These are phyloP conservation scores for Thumatha senex DNA, from an alignment of 2,888 invertebrate species.

Conservation along the genomic window DNA sequence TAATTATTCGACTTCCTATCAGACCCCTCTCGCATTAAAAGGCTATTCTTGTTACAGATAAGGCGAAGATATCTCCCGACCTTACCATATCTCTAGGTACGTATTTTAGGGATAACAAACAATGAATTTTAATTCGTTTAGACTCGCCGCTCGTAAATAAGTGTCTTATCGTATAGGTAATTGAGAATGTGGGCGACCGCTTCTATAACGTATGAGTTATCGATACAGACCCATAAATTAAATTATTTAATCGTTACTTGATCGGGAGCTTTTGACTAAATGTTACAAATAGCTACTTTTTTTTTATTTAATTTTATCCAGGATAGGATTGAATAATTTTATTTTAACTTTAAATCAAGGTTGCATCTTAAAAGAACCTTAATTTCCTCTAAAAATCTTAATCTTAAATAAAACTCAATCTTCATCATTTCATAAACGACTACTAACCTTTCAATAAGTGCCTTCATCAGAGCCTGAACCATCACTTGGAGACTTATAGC, in stretches of 20 bases:
- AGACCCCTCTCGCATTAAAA: conserved; percentile 65
- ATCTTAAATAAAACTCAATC: no score
- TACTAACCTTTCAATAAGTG: no score
- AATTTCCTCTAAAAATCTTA: no score
- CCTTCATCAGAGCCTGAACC: no score
- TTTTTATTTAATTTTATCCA: conserved; percentile 9
- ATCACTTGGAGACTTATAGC: no score
- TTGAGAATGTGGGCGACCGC: conserved; percentile 76
- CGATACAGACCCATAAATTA: conserved; percentile 63
- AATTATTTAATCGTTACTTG: conserved; percentile 55
- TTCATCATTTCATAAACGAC: no score
- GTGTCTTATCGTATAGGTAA: conserved; percentile 79
- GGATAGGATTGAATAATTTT: not conserved
- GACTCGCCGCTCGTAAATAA: conserved; percentile 69
- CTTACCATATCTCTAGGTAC: conserved; percentile 63
- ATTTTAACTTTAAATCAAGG: not conserved
- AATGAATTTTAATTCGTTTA: conserved; percentile 80
- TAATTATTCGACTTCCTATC: conserved; percentile 64
- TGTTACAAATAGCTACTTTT: conserved; percentile 46
- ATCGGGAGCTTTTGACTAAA: conserved; percentile 48
- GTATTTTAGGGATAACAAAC: conserved; percentile 77
- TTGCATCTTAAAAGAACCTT: no score
- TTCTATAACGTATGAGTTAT: conserved; percentile 57
- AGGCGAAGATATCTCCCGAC: conserved; percentile 75
- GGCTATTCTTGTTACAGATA: conserved; percentile 81